Conservation (phyloP, 2,113 vertebrate species). For the Crotalus helleri region DNA sequence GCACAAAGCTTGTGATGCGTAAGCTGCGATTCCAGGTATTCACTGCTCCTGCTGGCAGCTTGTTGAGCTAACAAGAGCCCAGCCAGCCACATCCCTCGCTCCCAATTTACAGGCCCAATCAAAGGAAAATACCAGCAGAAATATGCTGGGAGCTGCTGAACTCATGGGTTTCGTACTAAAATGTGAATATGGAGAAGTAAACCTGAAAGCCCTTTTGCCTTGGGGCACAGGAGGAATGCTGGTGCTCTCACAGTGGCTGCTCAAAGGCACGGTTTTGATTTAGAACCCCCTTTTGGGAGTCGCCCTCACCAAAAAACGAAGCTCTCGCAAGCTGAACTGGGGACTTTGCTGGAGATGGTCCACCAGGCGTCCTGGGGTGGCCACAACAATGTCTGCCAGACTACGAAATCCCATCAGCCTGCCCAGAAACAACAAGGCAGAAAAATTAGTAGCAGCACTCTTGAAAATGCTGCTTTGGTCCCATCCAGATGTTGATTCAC, state of each 20-base stretch:
- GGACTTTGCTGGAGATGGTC: slow-evolving; percentile 89
- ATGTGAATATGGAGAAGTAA: neutral
- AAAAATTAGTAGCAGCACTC: neutral
- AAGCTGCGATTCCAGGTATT: too few species aligned
- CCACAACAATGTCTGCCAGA: slow-evolving; percentile 89
- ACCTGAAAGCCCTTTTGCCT: neutral
- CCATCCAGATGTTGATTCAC: neutral
- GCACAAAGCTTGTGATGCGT: neutral
- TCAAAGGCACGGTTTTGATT: neutral
- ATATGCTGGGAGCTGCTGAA: neutral
- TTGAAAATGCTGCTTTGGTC: neutral
- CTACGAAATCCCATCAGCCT: slow-evolving; percentile 72
- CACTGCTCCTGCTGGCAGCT: too few species aligned
- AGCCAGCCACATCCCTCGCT: neutral
- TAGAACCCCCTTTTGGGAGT: neutral
- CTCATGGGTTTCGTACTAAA: neutral
- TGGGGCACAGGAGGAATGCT: neutral
- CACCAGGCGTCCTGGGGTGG: slow-evolving; percentile 91
- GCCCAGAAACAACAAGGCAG: neutral
- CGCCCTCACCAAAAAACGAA: slow-evolving; percentile 85
- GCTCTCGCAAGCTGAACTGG: slow-evolving; percentile 80
- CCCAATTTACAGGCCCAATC: neutral
- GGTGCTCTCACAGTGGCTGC: neutral
- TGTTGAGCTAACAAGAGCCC: neutral
- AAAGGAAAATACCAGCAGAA: neutral